Evolutionary conservation across 2,888 invertebrate genomes (phyloP), one percentile per base, ranked within the genome.

Genomic region (Apamea monoglypha): DNA sequence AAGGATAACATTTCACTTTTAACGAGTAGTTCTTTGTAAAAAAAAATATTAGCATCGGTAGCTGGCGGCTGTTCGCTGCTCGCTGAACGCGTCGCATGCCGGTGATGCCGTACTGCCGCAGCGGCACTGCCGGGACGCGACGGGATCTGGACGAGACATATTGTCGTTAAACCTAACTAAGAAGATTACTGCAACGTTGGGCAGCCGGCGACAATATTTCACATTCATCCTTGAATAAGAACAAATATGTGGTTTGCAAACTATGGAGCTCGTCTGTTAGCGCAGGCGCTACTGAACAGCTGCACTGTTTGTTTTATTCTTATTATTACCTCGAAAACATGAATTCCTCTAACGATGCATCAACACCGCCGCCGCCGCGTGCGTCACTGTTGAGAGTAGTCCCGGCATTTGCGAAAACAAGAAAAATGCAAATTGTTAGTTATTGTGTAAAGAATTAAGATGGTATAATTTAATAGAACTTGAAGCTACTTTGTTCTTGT

Each of bases 1-100:
- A 86, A 82, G 90, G 91, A 91, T 91, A 88, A 86, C 91, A 88
- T 92, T 92, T 92, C 92, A 91, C 92, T 93, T 93, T 92, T 90
- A 89, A 86, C 85, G 80, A 85, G 75, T 75, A 40, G 21, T 67
- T 63, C 63, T 68, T 78, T 85, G 80, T 84, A 78, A 76, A 78
- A 18, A 18, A 87, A 83, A 82, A 73, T 71, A 59, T 70, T 75
- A 83, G 84, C 79, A 72, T 76, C 72, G 73, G 75, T 71, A 78
- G 67, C 76, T 47, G 44, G 32, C 21, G 44, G 29, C 32, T 14
- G 18, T 14, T 44, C 5, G 56, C 18, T 32, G 2, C 29, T 25
- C 18, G 29, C 25, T 29, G 0, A n/a, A 14, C 74, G 25, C 36
- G 36, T 29, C 29, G 29, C 66, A 6, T n/a, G 36, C 32, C 56